phyloP scores from a whole-genome alignment of 2,888 invertebrate species.

The Papilio protenor region DNA sequence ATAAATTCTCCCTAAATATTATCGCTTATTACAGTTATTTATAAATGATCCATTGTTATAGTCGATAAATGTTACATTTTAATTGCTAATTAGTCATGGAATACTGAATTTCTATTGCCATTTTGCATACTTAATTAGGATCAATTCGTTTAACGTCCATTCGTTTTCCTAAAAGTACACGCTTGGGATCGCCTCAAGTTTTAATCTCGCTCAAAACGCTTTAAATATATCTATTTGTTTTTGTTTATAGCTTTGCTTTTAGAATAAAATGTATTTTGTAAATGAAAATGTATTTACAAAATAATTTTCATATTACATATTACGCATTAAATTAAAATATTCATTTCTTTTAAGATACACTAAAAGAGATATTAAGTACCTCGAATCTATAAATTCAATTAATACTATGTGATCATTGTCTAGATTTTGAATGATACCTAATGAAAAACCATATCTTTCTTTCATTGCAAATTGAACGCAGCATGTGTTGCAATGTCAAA shows the following conservation, averaged over 20 bases:
- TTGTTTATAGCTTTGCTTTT: constrained; percentile 8
- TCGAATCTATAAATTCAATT: neutral
- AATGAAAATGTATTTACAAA: neutral
- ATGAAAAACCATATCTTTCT: neutral
- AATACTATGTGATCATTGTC: neutral
- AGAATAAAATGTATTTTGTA: constrained; percentile 1
- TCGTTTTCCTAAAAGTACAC: constrained; percentile 28
- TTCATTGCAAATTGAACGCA: neutral
- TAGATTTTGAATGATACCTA: neutral
- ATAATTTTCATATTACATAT: neutral
- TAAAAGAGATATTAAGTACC: neutral
- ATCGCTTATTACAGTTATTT: neutral
- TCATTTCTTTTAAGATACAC: neutral
- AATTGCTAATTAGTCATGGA: constrained; percentile 23
- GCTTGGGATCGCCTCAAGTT: constrained; percentile 34
- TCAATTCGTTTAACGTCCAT: constrained; percentile 33
- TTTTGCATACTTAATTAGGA: constrained; percentile 29
- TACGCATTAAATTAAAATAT: neutral
- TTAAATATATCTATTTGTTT: constrained; percentile 15
- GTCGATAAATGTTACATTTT: constrained; percentile 11
- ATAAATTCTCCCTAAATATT: too few relatives aligned
- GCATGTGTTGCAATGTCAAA: neutral
- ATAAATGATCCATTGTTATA: constrained; percentile 28
- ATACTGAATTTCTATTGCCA: constrained; percentile 24
- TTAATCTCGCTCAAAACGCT: constrained; percentile 32